Evolutionary conservation across 2,797 vertebrate genomes (phyloP).

Genomic region (Spinibarbus caldwelli): DNA sequence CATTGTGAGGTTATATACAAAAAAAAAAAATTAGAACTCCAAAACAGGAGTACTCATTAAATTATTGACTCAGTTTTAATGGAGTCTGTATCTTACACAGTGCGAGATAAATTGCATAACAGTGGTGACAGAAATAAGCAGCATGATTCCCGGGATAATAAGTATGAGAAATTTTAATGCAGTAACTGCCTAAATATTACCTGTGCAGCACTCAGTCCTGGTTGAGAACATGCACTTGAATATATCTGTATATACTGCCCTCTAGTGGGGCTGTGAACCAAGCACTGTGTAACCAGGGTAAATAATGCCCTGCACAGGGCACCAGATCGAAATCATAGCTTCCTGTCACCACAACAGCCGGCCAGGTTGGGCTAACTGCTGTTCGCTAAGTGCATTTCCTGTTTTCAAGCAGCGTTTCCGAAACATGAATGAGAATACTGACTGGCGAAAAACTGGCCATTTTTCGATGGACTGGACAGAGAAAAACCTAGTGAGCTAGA

Average conservation of each 20-base stretch:
- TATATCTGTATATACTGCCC: conserved; percentile 41
- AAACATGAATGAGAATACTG: conserved; percentile 63
- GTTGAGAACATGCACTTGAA: not conserved
- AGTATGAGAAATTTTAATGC: not conserved
- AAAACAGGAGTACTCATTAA: not conserved
- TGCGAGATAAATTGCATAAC: not conserved
- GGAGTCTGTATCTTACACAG: not conserved
- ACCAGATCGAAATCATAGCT: conserved; percentile 52
- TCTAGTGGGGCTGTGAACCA: conserved; percentile 35
- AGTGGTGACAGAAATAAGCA: not conserved
- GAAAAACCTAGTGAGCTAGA: not conserved
- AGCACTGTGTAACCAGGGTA: conserved; percentile 17
- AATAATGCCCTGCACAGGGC: conserved; percentile 33
- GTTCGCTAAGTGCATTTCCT: conserved; percentile 62
- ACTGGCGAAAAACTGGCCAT: conserved; percentile 41
- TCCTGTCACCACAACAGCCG: conserved; percentile 57
- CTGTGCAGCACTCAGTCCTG: not conserved
- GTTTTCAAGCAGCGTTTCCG: conserved; percentile 62
- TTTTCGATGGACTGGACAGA: conserved; percentile 30
- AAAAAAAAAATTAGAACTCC: not conserved
- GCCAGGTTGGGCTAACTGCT: conserved; percentile 53
- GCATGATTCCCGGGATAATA: not conserved
- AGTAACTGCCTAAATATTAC: not conserved
- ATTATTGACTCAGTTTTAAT: too few species aligned
- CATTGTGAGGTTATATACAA: not conserved